Percentiles rank a stretch among this genome's conserved stretches.
Conservation (phyloP, 1,140 invertebrate species). For the Stegodyphus dumicola region DNA sequence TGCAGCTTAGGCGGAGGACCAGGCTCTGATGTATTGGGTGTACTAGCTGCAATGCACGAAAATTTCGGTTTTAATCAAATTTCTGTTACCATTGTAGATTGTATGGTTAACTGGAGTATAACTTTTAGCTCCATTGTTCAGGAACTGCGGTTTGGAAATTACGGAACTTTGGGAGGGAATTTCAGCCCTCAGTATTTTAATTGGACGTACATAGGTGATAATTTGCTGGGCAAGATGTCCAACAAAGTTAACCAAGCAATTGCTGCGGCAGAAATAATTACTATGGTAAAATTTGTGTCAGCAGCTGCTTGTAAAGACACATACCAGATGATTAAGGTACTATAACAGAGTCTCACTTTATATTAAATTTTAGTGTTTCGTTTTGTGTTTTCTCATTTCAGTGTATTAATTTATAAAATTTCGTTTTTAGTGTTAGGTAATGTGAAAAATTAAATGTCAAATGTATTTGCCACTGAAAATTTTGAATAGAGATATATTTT, state of each 20-base stretch:
- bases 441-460: too few species aligned
- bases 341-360: too few species aligned
- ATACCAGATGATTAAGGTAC: not conserved
- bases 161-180: not conserved
- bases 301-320: not conserved
- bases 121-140: not conserved
- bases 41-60: not conserved
- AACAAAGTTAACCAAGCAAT: not conserved
- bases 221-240: not conserved
- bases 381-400: too few species aligned
- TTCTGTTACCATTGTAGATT: not conserved
- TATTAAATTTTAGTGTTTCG: too few species aligned
- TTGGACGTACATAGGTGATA: not conserved
- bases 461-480: too few species aligned
- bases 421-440: too few species aligned
- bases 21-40: not conserved
- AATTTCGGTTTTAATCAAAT: not conserved
- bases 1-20: constrained; percentile 1
- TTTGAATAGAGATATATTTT: too few species aligned
- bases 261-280: not conserved
- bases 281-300: constrained; percentile 7
- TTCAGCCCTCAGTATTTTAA: not conserved
- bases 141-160: not conserved
- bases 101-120: not conserved
- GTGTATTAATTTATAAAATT: too few species aligned